phyloP scores from a whole-genome alignment of 2,113 vertebrate genomes.

The Syrrhaptes paradoxus region DNA sequence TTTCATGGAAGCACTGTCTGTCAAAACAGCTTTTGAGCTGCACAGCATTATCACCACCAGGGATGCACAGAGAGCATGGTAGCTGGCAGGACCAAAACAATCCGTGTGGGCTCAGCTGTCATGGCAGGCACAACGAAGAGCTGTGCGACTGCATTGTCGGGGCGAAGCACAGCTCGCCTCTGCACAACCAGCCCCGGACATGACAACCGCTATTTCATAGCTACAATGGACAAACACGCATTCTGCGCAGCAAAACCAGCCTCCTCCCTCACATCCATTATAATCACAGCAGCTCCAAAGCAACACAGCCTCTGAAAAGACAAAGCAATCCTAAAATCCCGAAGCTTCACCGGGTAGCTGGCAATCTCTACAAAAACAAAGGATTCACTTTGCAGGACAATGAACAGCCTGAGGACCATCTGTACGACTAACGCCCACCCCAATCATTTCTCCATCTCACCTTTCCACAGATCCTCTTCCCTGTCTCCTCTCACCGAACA shows the following conservation, averaged over 20 bases:
- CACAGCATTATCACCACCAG: neutral
- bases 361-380: neutral
- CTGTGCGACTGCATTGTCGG: neutral
- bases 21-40: neutral
- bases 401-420: accelerated
- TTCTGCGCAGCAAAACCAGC: neutral
- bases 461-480: conserved; percentile 1
- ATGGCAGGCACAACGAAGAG: conserved; percentile 46
- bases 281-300: neutral
- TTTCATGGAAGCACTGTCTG: neutral
- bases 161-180: neutral
- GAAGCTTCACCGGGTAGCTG: neutral
- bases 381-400: neutral
- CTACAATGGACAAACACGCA: neutral
- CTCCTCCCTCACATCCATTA: neutral
- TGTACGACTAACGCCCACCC: neutral
- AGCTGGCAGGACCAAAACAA: conserved; percentile 4
- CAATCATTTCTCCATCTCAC: neutral
- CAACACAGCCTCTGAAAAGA: neutral
- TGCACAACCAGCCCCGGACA: neutral
- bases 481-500: neutral
- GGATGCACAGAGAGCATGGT: neutral
- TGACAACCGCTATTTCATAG: neutral
- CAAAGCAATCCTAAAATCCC: conserved; percentile 6
- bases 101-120: conserved; percentile 8